Evolutionary conservation across 2,113 vertebrate species (phyloP).

Genomic region (Perca schrenkii): DNA sequence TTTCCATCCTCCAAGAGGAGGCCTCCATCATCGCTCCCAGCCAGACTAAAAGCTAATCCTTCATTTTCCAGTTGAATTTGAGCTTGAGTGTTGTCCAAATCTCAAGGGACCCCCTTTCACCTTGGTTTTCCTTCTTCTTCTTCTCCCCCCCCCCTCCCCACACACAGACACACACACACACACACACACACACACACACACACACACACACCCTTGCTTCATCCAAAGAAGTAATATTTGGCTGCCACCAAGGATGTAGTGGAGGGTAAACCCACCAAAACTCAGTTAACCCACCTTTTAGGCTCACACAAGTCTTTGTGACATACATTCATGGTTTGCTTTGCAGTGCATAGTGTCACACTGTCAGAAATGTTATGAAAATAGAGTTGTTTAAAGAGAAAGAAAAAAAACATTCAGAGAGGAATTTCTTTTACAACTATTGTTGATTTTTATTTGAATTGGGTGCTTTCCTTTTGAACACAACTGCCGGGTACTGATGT

Average conservation of each 20-base stretch:
- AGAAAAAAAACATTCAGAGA: not conserved
- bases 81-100: slow-evolving; percentile 77
- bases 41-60: slow-evolving; percentile 76
- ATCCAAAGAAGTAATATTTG: slow-evolving; percentile 62
- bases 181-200: no score
- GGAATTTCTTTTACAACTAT: not conserved
- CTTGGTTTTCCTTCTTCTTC: slow-evolving; percentile 38
- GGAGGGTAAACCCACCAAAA: slow-evolving; percentile 54
- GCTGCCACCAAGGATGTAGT: slow-evolving; percentile 58
- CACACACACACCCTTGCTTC: not conserved
- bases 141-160: not conserved
- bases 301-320: slow-evolving; percentile 26
- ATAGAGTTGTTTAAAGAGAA: not conserved
- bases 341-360: slow-evolving; percentile 31
- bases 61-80: slow-evolving; percentile 79
- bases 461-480: slow-evolving; percentile 35
- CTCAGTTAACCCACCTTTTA: slow-evolving; percentile 38
- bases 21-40: slow-evolving; percentile 54
- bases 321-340: slow-evolving; percentile 39
- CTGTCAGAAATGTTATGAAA: not conserved
- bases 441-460: slow-evolving; percentile 16
- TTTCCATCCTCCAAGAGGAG: slow-evolving; percentile 35
- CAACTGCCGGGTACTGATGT: slow-evolving; percentile 5
- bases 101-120: slow-evolving; percentile 78
- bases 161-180: no score